Base-by-base conservation (phyloP, 2,888 invertebrate species). In the Philopedon plagiatum region DNA sequence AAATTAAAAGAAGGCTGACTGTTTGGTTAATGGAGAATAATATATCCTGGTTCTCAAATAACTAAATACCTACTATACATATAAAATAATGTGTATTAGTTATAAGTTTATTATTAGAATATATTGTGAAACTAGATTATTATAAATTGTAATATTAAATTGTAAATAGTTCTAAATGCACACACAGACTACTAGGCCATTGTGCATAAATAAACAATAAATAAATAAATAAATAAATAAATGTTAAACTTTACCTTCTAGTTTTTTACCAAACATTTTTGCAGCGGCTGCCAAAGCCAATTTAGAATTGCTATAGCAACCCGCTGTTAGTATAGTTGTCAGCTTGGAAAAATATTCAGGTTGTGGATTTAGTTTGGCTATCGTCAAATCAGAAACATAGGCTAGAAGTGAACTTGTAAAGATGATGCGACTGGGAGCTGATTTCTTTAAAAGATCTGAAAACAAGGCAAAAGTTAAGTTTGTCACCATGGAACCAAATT, bases 231-330 rank as follows among this genome's bases (percentile, higher is more conserved):
- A n/a, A n/a, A n/a, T n/a, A n/a, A n/a, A n/a, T n/a, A n/a, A 18
- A 46, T 5, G 13, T 18, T 51, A 51, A 51, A 23, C 8, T 15
- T 29, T 66, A 56, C 71, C 66, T 60, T 62, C 21, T 5, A 71
- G 34, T 60, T 37, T 71, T 61, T 54, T 18, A 9, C 44, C 71
- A 71, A 86, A 79, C 60, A 82, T 82, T 60, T 80, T 82, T 0
- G 84, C 81, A 18, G 83, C 77, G 18, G 83, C 79, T 41, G 84
- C 78, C 54, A 82, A 83, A 62, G 83, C 82, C 9, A 84, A 71
- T 77, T 86, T 86, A 3, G 83, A 82, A 67, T 83, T 83, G 0
- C 79, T 77, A 67, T 85, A 85, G 21, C 79, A 74, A 26, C 79
- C 72, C 29, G 46, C 56, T 21, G 9, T 56, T 4, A 56, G 8